Evolutionary conservation across 2,113 vertebrate species (phyloP), one percentile per base, ranked within the genome.

Genomic region (Oostethus manadensis): DNA sequence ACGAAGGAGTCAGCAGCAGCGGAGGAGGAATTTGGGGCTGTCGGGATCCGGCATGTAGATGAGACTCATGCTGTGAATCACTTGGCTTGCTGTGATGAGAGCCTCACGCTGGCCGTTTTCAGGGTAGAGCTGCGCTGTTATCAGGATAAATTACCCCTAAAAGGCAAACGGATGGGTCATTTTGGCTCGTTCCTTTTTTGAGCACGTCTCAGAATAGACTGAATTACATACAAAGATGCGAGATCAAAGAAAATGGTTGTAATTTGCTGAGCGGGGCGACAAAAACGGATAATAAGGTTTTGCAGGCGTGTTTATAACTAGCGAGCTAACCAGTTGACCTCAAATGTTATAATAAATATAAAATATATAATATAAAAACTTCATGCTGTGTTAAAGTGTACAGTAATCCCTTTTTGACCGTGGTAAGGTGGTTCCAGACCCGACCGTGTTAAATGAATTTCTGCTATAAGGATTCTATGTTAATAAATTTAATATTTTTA

Each of bases 1-100:
- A 86, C 45, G 59, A 81, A 75, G 61, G 79, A 81, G 86, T 89
- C 87, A 88, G 87, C 87, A 89, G 68, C 78, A 75, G 66, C 43
- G 44, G 70, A 74, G 48, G n/a, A 62, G 61, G 76, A 80, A 77
- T 76, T 65, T 62, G 62, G 68, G 63, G 76, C 60, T 58, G 79
- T 58, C 5, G 23, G 76, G 73, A 79, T 79, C 64, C 65, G 75
- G 78, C 40, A 68, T 76, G 76, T 76, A 74, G 83, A 80, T 62
- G 67, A 76, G 65, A 74, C 66, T 82, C 82, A 74, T 77, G 83
- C 86, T 84, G 84, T 77, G 80, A 83, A 76, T 80, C 70, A 56
- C 71, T 83, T 61, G 16, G 62, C 80, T 79, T 50, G 68, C 84
- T 87, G 85, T 87, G 87, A 73, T 68, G 82, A 82, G 85, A 86